phyloP scores from a whole-genome alignment of 1,140 invertebrate species.

The Brachionus koreanus region DNA sequence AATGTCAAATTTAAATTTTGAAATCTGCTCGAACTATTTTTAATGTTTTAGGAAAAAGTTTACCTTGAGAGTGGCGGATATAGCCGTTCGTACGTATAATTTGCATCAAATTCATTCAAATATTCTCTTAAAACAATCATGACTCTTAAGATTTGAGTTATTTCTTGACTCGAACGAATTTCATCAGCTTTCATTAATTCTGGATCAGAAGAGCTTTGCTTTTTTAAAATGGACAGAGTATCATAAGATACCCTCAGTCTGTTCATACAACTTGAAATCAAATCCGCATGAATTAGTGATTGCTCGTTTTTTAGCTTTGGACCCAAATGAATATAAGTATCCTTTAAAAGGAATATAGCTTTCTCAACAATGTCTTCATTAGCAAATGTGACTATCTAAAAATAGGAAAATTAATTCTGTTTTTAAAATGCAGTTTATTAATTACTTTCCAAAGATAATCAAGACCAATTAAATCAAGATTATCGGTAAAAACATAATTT shows the following conservation, averaged over 20 bases:
- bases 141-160: slow-evolving; percentile 74
- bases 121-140: slow-evolving; percentile 91
- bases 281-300: slow-evolving; percentile 78
- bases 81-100: slow-evolving; percentile 80
- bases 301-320: slow-evolving; percentile 72
- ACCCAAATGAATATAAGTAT: slow-evolving; percentile 87
- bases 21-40: too few relatives aligned
- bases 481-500: slow-evolving; percentile 67
- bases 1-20: too few relatives aligned
- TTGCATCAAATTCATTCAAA: slow-evolving; percentile 87
- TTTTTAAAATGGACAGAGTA: slow-evolving; percentile 56
- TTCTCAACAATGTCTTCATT: slow-evolving; percentile 83
- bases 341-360: slow-evolving; percentile 83
- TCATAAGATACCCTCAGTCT: slow-evolving; percentile 76
- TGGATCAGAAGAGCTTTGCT: neutral
- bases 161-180: slow-evolving; percentile 52
- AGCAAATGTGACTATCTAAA: slow-evolving; percentile 75
- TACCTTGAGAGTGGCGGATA: slow-evolving; percentile 72
- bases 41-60: too few relatives aligned
- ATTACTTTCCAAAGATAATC: slow-evolving; percentile 90
- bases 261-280: slow-evolving; percentile 81
- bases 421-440: slow-evolving; percentile 20
- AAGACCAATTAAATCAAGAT: slow-evolving; percentile 80
- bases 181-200: neutral
- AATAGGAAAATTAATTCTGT: neutral